Base-by-base conservation (phyloP, 2,113 vertebrate species). In the Pelusios castaneus region DNA sequence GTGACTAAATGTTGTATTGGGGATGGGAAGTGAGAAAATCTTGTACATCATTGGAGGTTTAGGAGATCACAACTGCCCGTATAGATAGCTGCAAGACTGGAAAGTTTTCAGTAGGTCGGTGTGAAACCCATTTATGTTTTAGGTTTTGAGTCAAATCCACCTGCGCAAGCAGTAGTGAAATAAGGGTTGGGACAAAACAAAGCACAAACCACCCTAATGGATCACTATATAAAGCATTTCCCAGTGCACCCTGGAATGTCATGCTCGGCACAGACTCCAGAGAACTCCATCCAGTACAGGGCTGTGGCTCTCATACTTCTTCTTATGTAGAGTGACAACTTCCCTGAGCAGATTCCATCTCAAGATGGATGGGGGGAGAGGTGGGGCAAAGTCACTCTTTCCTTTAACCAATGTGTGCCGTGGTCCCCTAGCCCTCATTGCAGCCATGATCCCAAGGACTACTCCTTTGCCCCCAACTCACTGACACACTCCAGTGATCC, bases 141-240 rank as follows among this genome's bases (percentile, higher is more conserved):
- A 17, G 76, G 0, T 70, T 10, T 79, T 84, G 63, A 70, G 41
- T 27, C 56, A 95, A 96, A 94, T 97, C 91, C 94, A 89, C 58
- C 75, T 3, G 8, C 86, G 76, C 91, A 95, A 95, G 92, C 19
- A 83, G 76, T 0, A 21, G 4, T 3, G 76, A 43, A 29, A 0
- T 0, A 25, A 55, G 38, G 22, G 5, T 0, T 88, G 76, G 86
- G 63, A 58, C 3, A 17, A 76, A 84, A 3, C 24, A 77, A 87
- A 38, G 1, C 58, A 29, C 34, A 22, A 22, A 22, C 19, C 63
- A 38, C 19, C 63, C 63, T 0, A 58, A 27, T 5, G 6, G 56
- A 83, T 7, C 10, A 84, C 38, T 82, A 85, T 4, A 56, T 79
- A 38, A 41, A 5, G 0, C 63, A 1, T 70, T 55, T 79, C 55